Evolutionary conservation across 2,113 vertebrate genomes (phyloP).

Genomic region (Forbesichthys agassizii): DNA sequence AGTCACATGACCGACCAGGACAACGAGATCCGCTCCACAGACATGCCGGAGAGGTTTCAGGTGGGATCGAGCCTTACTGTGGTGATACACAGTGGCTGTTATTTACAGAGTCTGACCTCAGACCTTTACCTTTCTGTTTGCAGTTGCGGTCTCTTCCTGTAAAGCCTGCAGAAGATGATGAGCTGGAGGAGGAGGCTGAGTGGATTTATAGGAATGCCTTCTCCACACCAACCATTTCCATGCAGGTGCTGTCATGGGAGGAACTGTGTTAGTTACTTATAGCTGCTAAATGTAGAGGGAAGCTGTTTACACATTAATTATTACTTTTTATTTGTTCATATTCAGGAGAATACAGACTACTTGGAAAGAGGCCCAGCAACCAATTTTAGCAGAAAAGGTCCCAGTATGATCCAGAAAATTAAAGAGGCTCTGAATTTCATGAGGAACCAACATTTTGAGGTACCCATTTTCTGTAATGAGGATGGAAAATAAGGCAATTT

Average conservation of each 20-base stretch:
- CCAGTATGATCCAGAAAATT: conserved; percentile 96
- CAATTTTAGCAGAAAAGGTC: conserved; percentile 94
- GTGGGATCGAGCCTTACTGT: conserved; percentile 56
- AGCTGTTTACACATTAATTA: background rate
- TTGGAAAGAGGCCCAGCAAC: conserved; percentile 89
- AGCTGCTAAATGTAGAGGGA: background rate
- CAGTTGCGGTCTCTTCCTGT: conserved; percentile 91
- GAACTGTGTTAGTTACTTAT: background rate
- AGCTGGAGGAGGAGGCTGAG: conserved; percentile 95
- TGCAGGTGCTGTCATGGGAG: conserved; percentile 76
- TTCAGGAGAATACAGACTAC: conserved; percentile 92
- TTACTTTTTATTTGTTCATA: background rate
- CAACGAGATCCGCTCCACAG: conserved; percentile 95
- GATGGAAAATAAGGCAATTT: background rate
- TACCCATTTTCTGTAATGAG: conserved; percentile 38
- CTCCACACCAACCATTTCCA: conserved; percentile 89
- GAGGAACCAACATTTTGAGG: conserved; percentile 99
- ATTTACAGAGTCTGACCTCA: background rate
- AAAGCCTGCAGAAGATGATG: conserved; percentile 93
- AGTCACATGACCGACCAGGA: conserved; percentile 98
- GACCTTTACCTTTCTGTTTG: background rate
- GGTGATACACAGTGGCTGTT: background rate
- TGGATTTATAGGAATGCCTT: conserved; percentile 92
- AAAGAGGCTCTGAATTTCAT: conserved; percentile 99
- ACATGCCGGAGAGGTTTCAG: conserved; percentile 98